phyloP scores from a whole-genome alignment of 1,140 invertebrate genomes.

The Solen grandis region DNA sequence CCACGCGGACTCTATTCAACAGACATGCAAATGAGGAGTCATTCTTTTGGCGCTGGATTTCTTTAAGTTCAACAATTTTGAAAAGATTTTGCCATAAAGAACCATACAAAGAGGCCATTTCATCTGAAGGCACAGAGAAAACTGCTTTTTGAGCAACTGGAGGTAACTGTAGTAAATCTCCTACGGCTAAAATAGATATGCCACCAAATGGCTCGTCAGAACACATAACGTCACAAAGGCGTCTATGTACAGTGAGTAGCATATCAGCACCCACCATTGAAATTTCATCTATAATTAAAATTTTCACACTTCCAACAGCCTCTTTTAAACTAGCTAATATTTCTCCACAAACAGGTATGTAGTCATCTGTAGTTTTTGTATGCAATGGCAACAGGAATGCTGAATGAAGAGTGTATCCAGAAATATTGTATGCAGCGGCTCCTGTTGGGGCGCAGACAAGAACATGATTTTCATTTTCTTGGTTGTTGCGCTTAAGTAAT shows the following conservation, averaged over 20 bases:
- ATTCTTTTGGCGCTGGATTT: no score
- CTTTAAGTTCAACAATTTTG: no score
- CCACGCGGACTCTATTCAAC: no score
- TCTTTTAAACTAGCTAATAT: slow-evolving; percentile 34
- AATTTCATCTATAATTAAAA: slow-evolving; percentile 55
- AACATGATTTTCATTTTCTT: slow-evolving; percentile 28
- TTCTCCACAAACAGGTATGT: slow-evolving; percentile 33
- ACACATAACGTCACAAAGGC: slow-evolving; percentile 31
- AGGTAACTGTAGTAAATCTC: no score
- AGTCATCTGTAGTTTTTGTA: slow-evolving; percentile 49
- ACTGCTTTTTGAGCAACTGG: no score
- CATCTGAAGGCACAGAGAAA: no score
- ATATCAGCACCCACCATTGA: slow-evolving; percentile 54
- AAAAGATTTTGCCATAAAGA: no score
- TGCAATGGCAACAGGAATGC: slow-evolving; percentile 52
- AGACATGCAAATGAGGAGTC: no score
- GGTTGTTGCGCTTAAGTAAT: no score
- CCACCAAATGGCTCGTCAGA: slow-evolving; percentile 39
- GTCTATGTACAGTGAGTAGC: slow-evolving; percentile 41
- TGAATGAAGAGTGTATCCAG: slow-evolving; percentile 55
- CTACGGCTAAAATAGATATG: slow-evolving; percentile 41
- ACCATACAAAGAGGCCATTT: no score
- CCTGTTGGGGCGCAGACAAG: slow-evolving; percentile 54
- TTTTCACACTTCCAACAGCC: slow-evolving; percentile 4
- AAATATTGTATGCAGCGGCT: slow-evolving; percentile 59